Conservation (phyloP, 2,113 vertebrate genomes). For the Petrocephalus zakoni region DNA sequence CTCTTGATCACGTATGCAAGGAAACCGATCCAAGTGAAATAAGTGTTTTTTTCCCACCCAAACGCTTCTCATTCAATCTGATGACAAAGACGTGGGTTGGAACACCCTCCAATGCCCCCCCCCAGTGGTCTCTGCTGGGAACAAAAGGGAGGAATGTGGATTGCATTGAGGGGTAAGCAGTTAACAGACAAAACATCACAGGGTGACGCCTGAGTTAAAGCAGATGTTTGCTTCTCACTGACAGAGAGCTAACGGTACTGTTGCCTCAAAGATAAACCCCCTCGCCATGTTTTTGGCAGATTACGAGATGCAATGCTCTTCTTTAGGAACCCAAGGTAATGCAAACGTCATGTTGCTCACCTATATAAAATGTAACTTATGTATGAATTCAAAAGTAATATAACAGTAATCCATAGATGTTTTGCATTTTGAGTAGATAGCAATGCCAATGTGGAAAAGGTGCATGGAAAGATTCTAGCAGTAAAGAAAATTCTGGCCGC, state of each 20-base stretch:
- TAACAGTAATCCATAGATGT: not conserved
- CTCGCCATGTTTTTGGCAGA: not conserved
- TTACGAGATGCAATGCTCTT: not conserved
- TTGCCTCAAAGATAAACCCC: not conserved
- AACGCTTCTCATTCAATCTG: not conserved
- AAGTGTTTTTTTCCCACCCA: not conserved
- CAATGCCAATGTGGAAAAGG: not conserved
- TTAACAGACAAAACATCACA: conserved; percentile 10
- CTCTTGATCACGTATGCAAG: not conserved
- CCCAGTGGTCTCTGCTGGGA: not conserved
- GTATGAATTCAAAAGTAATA: not conserved
- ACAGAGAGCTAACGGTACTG: not conserved
- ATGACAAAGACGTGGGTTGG: not conserved
- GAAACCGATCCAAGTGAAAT: not conserved
- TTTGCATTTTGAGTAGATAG: not conserved
- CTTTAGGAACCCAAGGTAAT: conserved; percentile 1
- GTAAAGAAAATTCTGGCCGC: not conserved
- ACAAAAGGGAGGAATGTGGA: conserved; percentile 12
- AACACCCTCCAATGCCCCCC: not conserved
- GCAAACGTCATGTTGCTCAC: not conserved
- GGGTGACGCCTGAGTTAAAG: not conserved
- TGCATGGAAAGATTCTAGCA: not conserved
- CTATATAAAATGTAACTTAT: not conserved
- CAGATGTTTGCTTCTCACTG: not conserved
- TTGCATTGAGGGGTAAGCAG: not conserved